Conservation (phyloP, 1,140 invertebrate genomes). For the Diachasma alloeum region DNA sequence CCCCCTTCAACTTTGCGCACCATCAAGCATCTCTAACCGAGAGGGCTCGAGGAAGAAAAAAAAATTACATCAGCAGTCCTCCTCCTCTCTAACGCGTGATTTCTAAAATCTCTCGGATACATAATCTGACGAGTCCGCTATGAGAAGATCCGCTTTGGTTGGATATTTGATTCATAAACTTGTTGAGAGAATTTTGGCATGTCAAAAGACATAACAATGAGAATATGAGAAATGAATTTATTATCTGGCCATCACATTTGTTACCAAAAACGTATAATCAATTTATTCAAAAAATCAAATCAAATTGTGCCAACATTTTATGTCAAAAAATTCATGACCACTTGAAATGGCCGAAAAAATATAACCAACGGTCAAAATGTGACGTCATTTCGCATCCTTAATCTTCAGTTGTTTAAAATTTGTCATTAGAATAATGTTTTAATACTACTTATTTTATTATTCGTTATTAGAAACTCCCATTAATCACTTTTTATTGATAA, state of each 20-base stretch:
- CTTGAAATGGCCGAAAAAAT: no score
- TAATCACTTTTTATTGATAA: neutral
- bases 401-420: no score
- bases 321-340: no score
- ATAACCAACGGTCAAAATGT: no score
- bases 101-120: constrained; percentile 19
- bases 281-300: no score
- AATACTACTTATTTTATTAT: neutral
- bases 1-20: neutral
- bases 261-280: no score
- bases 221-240: no score
- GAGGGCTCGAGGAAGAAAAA: neutral
- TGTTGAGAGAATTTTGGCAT: neutral
- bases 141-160: neutral
- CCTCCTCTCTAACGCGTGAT: neutral
- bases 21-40: neutral
- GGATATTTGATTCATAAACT: neutral
- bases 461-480: neutral
- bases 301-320: no score
- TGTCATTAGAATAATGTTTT: neutral
- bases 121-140: constrained; percentile 8
- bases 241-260: no score
- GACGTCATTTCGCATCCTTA: no score
- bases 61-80: neutral
- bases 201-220: neutral